Percentiles rank a stretch among this genome's conserved stretches.
phyloP scores from a whole-genome alignment of 2,113 vertebrate species.

The Gavialis gangeticus region DNA sequence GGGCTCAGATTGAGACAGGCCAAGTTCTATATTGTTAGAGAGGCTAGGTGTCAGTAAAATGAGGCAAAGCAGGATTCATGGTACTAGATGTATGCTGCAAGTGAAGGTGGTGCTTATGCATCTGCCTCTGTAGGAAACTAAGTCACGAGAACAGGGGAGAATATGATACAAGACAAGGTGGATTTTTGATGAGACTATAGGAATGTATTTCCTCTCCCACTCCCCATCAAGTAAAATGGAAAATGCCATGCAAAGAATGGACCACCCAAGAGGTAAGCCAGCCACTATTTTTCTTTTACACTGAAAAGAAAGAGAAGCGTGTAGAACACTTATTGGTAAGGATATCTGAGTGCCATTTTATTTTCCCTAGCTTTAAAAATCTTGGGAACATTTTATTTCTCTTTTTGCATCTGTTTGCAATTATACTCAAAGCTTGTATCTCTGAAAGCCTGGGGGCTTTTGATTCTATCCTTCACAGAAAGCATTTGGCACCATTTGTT shows the following conservation, averaged over 20 bases:
- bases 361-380: conserved; percentile 8
- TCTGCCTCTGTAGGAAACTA: background rate
- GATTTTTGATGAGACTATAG: background rate
- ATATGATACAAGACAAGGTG: background rate
- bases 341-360: background rate
- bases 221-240: background rate
- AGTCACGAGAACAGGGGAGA: background rate
- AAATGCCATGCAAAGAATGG: background rate
- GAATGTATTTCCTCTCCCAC: background rate
- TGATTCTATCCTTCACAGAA: conserved; percentile 12
- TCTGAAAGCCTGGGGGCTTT: background rate
- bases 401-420: background rate
- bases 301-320: background rate
- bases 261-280: background rate
- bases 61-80: background rate
- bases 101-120: background rate
- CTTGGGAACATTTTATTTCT: background rate
- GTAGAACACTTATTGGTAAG: background rate
- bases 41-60: background rate
- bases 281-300: background rate
- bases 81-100: background rate
- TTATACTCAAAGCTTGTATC: conserved; percentile 2
- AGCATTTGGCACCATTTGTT: conserved; percentile 16
- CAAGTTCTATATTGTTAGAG: background rate
- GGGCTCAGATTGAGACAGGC: background rate